Conservation (phyloP, 2,797 vertebrate species). For the Hemitrygon akajei region DNA sequence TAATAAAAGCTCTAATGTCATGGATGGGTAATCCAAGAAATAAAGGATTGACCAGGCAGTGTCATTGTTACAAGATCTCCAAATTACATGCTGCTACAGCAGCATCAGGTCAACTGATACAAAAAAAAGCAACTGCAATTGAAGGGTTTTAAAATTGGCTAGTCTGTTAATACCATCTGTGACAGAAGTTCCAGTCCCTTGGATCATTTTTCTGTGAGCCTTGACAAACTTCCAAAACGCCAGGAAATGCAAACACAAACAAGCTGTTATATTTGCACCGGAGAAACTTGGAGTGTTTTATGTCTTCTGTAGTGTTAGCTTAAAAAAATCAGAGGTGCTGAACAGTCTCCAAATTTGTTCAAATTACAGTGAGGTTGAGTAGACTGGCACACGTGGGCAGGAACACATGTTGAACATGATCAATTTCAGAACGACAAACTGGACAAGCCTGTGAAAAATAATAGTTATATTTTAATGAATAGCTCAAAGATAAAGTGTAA, state of each 20-base stretch:
- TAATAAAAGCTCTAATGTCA: not conserved
- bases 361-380: slow-evolving; percentile 75
- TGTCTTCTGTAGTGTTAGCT: not conserved
- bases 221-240: not conserved
- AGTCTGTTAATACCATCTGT: slow-evolving; percentile 10
- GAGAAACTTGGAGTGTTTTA: not conserved
- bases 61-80: not conserved
- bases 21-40: not conserved
- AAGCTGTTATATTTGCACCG: not conserved
- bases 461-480: not conserved
- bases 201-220: not conserved
- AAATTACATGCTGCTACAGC: not conserved
- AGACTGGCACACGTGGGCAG: slow-evolving; percentile 93
- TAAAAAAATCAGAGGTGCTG: slow-evolving; percentile 43
- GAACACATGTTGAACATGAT: slow-evolving; percentile 90
- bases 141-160: not conserved
- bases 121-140: not conserved
- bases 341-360: slow-evolving; percentile 38
- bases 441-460: slow-evolving; percentile 69
- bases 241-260: not conserved
- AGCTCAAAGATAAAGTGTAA: no score
- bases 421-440: slow-evolving; percentile 82
- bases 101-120: not conserved
- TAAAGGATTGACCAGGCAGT: slow-evolving; percentile 14
- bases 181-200: not conserved